Percentiles rank a stretch among this genome's conserved stretches.
Conservation (phyloP, 2,888 invertebrate genomes). For the Acholoe squamosa region DNA sequence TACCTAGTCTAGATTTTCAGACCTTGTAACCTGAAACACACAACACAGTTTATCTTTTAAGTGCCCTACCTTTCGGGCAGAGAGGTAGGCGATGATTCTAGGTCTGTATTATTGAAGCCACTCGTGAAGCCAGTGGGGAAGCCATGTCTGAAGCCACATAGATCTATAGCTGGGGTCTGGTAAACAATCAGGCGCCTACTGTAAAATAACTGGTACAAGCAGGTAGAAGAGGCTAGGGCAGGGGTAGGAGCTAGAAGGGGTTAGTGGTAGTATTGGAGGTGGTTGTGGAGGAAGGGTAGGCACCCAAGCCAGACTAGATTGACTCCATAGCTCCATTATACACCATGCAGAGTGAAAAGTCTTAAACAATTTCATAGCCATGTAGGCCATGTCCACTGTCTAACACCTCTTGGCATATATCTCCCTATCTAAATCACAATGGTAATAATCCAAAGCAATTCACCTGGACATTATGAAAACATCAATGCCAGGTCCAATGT, state of each 20-base stretch:
- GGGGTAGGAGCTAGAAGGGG: background rate
- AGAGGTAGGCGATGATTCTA: background rate
- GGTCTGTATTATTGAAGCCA: background rate
- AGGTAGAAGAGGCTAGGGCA: background rate
- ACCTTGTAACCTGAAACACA: no score
- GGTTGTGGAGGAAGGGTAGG: background rate
- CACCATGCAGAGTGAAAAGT: no score
- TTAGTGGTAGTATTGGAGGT: background rate
- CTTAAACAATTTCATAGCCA: no score
- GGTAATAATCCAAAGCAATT: no score
- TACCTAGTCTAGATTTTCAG: no score
- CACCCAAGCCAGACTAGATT: background rate
- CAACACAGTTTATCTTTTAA: no score
- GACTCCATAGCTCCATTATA: background rate
- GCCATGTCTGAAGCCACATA: conserved; percentile 17
- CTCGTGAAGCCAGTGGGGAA: background rate
- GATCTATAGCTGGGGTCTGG: background rate
- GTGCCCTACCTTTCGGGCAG: background rate
- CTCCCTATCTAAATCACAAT: no score
- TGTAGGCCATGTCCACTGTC: no score
- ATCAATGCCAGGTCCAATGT: no score
- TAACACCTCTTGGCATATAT: no score
- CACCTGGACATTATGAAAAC: no score
- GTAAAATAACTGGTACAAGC: conserved; percentile 33
- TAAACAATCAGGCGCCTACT: conserved; percentile 43